Percentiles rank a stretch among this genome's conserved stretches.
These are phyloP conservation scores for Hycleus phaleratus DNA, from an alignment of 1,140 invertebrate species.

Conservation along the genomic window DNA sequence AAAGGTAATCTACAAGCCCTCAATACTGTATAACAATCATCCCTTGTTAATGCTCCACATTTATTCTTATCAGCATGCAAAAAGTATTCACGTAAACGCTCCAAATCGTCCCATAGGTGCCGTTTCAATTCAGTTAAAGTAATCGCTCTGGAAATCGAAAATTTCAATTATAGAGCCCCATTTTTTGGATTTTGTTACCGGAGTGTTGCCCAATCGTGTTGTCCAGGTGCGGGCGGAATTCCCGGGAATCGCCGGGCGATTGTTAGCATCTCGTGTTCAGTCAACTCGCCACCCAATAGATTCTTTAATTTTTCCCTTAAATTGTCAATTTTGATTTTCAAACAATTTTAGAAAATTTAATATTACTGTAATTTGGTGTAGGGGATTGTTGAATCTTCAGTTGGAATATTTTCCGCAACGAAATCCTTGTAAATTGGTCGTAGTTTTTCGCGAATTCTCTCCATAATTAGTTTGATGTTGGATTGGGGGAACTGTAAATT, in stretches of 20 bases:
- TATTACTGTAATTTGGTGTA: slow-evolving; percentile 32
- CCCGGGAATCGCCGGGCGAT: slow-evolving; percentile 37
- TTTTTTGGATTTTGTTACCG: no score
- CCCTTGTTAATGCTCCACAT: slow-evolving; percentile 47
- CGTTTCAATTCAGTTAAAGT: slow-evolving; percentile 62
- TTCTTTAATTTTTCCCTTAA: slow-evolving; percentile 29
- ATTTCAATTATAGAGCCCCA: no score
- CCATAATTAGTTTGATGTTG: slow-evolving; percentile 58
- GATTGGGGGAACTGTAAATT: slow-evolving; percentile 59
- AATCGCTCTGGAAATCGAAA: slow-evolving; percentile 41
- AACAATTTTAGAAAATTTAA: not conserved
- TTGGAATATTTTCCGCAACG: slow-evolving; percentile 56
- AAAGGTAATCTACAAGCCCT: slow-evolving; percentile 59
- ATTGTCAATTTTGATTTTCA: not conserved
- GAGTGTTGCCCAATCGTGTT: slow-evolving; percentile 1
- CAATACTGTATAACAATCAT: slow-evolving; percentile 53
- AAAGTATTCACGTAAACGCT: slow-evolving; percentile 57
- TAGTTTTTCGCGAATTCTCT: slow-evolving; percentile 56
- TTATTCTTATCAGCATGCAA: slow-evolving; percentile 51
- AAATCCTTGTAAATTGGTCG: slow-evolving; percentile 65
- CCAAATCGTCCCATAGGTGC: slow-evolving; percentile 58
- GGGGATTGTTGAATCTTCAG: slow-evolving; percentile 39
- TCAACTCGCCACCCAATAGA: slow-evolving; percentile 54
- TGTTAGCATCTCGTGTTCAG: slow-evolving; percentile 71
- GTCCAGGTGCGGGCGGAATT: not conserved